A percentile compares a stretch with the other conserved stretches of the same genome.
Evolutionary conservation across 2,113 vertebrate genomes (phyloP).

Genomic region (Pomatorhinus ruficollis): DNA sequence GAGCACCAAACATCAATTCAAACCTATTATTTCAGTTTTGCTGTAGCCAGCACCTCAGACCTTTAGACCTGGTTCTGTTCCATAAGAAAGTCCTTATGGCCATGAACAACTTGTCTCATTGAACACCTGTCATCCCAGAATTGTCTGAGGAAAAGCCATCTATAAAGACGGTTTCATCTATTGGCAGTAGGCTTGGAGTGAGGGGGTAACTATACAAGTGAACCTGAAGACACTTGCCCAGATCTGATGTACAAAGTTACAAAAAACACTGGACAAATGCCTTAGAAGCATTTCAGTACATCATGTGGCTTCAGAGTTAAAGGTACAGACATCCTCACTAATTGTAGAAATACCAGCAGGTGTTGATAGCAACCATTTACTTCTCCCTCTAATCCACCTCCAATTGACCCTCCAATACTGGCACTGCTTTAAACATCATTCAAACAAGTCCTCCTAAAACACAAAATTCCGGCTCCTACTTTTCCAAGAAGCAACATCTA

Average conservation of each 20-base stretch:
- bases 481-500: not conserved
- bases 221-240: not conserved
- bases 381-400: not conserved
- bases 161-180: not conserved
- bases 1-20: not conserved
- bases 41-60: not conserved
- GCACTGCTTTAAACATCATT: not conserved
- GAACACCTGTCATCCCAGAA: not conserved
- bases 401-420: not conserved
- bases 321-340: not conserved
- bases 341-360: not conserved
- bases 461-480: not conserved
- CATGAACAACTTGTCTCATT: not conserved
- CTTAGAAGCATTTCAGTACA: not conserved
- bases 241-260: not conserved
- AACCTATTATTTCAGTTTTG: not conserved
- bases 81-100: not conserved
- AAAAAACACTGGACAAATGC: not conserved
- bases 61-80: not conserved
- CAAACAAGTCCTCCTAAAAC: not conserved
- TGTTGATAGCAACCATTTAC: not conserved
- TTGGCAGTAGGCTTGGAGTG: not conserved
- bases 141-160: not conserved
- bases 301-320: not conserved
- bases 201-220: not conserved